Conservation (phyloP, 2,113 vertebrate species). For the Crotalus helleri region DNA sequence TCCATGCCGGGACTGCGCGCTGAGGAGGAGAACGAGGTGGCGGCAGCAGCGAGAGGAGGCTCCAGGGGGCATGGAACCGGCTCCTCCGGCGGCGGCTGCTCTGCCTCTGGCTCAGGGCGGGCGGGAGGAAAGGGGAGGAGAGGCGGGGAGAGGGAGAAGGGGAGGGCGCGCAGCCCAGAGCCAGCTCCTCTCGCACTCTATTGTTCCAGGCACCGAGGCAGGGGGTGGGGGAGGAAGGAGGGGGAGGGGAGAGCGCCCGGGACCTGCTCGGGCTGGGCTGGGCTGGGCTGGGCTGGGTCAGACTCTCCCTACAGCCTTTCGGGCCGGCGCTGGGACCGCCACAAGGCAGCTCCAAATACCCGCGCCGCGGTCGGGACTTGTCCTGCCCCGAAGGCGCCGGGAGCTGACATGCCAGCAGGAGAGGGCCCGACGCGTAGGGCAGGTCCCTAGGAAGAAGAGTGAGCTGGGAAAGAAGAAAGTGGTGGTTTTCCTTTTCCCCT, state of each 20-base stretch:
- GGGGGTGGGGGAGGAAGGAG: constrained; percentile 8
- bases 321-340: not conserved
- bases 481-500: not conserved
- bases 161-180: constrained; percentile 24
- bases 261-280: not conserved
- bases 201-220: constrained; percentile 50
- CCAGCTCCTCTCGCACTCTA: constrained; percentile 45
- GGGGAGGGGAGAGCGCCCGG: not conserved
- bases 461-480: not conserved
- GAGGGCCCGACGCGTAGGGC: not conserved
- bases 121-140: constrained; percentile 15
- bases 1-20: constrained; percentile 79
- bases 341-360: not conserved
- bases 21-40: constrained; percentile 49
- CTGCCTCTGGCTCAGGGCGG: constrained; percentile 67
- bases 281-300: not conserved
- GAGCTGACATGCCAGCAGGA: not conserved
- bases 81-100: constrained; percentile 54
- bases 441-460: not conserved
- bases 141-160: not conserved
- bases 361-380: not conserved
- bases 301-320: not conserved
- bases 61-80: constrained; percentile 68
- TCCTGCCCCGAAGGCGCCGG: not conserved
- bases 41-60: constrained; percentile 64